Conservation (phyloP, 2,113 vertebrate species). For the Platysteira castanea region DNA sequence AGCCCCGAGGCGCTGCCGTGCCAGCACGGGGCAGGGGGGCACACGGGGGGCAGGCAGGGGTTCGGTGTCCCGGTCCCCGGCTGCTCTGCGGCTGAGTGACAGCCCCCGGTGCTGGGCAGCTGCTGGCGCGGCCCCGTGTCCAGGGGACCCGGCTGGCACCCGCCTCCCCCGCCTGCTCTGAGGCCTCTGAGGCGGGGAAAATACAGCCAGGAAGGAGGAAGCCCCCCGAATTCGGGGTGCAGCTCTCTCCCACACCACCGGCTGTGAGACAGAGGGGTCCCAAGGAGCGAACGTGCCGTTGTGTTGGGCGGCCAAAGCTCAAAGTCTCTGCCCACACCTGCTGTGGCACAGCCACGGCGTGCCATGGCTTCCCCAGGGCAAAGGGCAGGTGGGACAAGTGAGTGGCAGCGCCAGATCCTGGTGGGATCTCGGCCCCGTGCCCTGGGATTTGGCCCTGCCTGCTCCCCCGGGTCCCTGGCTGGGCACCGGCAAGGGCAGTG, state of each 20-base stretch:
- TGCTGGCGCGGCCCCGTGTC: background rate
- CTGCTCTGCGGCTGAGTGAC: constrained; percentile 14
- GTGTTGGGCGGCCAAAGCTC: background rate
- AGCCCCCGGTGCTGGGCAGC: constrained; percentile 40
- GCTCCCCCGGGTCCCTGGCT: fast-evolving
- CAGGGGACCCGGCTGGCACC: background rate
- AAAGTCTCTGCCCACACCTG: background rate
- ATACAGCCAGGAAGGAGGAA: background rate
- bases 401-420: background rate
- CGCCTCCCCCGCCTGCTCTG: background rate
- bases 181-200: background rate
- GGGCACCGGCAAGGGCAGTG: background rate
- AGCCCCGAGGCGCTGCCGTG: fast-evolving
- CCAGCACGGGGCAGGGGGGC: background rate
- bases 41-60: background rate
- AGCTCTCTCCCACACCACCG: background rate
- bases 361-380: background rate
- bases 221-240: fast-evolving
- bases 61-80: background rate
- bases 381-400: background rate
- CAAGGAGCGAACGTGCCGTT: fast-evolving
- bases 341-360: background rate
- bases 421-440: background rate
- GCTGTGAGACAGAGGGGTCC: background rate
- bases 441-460: fast-evolving